phyloP scores from a whole-genome alignment of 2,113 vertebrate genomes.

The Dipodomys ordii region DNA sequence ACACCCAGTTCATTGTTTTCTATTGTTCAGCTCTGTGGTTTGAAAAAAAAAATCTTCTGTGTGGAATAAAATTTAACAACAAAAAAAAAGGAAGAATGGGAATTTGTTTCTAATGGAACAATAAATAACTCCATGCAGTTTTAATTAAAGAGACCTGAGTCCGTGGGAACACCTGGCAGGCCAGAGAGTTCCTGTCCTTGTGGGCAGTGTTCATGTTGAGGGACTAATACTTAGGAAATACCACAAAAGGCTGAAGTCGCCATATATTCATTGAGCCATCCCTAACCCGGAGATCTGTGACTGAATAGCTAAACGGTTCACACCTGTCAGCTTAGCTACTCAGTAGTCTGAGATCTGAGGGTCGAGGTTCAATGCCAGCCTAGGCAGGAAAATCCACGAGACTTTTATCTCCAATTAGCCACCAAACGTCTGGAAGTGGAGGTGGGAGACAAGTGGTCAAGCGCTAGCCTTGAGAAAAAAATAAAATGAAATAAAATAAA shows the following conservation, averaged over 20 bases:
- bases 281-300: not conserved
- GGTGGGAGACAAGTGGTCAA: no score
- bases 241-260: not conserved
- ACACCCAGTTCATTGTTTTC: not conserved
- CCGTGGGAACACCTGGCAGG: conserved; percentile 6
- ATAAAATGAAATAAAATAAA: no score
- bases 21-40: not conserved
- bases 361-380: no score
- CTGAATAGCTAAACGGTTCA: not conserved
- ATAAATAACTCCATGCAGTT: conserved; percentile 1
- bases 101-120: conserved; percentile 5
- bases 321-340: no score
- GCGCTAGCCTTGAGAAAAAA: no score
- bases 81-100: not conserved
- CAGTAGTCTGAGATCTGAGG: no score
- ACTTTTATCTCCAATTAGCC: no score
- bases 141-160: conserved; percentile 26
- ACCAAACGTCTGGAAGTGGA: no score
- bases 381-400: no score
- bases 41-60: not conserved
- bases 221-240: not conserved
- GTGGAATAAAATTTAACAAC: no score
- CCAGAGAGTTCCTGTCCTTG: not conserved
- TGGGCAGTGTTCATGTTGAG: not conserved
- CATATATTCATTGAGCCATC: not conserved